These are phyloP conservation scores for Stercorarius parasiticus DNA, from an alignment of 2,113 vertebrate species.

Conservation along the genomic window DNA sequence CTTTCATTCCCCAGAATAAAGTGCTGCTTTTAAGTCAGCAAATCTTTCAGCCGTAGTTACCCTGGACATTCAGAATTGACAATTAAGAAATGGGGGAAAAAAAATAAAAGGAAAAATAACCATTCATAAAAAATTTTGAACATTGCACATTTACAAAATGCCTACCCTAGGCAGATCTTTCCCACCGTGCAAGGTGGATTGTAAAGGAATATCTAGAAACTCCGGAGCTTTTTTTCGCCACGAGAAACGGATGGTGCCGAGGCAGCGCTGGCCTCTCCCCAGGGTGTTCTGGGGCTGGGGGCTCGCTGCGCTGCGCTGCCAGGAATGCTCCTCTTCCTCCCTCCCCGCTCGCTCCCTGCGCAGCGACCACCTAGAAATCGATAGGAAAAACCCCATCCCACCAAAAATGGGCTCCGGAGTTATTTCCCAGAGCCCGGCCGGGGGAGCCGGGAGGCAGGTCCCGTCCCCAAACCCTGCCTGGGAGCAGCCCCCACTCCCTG, in stretches of 20 bases:
- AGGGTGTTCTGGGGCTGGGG: neutral
- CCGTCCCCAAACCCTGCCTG: neutral
- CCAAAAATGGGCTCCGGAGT: neutral
- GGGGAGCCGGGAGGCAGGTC: neutral
- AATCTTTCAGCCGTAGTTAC: conserved; percentile 15
- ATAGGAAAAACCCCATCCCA: neutral
- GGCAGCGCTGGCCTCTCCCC: neutral
- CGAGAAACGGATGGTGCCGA: accelerated
- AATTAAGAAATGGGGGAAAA: neutral
- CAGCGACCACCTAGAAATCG: neutral
- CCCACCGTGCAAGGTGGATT: neutral
- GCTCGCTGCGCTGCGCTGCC: neutral
- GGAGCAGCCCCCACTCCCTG: neutral
- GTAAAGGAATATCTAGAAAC: neutral
- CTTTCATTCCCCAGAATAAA: neutral
- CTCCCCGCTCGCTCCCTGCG: accelerated
- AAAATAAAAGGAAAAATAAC: neutral
- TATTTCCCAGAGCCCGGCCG: accelerated
- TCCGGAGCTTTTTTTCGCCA: neutral
- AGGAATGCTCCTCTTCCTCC: neutral
- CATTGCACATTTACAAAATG: neutral
- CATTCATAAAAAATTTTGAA: neutral
- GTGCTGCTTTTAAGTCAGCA: conserved; percentile 2
- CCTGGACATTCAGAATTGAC: neutral
- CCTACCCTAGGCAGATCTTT: neutral